phyloP scores from a whole-genome alignment of 2,888 invertebrate species.

The Camponotus fellah region DNA sequence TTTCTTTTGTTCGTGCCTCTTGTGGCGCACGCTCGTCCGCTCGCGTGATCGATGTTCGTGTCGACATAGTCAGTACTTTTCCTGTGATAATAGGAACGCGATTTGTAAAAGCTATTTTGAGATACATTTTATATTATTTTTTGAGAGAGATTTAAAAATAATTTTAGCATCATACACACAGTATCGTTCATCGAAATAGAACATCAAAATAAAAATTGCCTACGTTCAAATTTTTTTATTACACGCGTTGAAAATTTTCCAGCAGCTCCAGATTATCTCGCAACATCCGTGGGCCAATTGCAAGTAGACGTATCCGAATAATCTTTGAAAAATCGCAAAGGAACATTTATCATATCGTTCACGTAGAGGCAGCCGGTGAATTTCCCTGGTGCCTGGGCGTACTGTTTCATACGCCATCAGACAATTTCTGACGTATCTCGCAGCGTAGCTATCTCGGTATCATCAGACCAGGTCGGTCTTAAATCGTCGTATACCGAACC shows the following conservation, averaged over 20 bases:
- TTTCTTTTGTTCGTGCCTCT: slow-evolving; percentile 27
- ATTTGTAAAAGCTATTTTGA: slow-evolving; percentile 7
- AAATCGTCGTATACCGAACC: slow-evolving; percentile 7
- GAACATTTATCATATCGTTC: slow-evolving; percentile 45
- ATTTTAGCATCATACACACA: background rate
- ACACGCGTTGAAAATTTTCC: background rate
- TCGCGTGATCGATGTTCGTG: slow-evolving; percentile 53
- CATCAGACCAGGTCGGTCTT: background rate
- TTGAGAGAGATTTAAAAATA: slow-evolving; percentile 10
- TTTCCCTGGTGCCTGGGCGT: slow-evolving; percentile 51
- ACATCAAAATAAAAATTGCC: background rate
- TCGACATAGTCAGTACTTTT: slow-evolving; percentile 39
- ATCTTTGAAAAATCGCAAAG: slow-evolving; percentile 15
- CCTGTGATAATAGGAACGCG: slow-evolving; percentile 42
- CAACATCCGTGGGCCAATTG: background rate
- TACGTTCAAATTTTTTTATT: background rate
- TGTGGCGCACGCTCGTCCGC: slow-evolving; percentile 31
- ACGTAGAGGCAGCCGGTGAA: slow-evolving; percentile 16
- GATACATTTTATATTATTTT: slow-evolving; percentile 25
- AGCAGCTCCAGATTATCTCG: background rate
- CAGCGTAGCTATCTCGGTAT: background rate
- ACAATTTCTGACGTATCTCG: slow-evolving; percentile 18
- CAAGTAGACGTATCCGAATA: background rate
- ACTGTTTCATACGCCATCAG: slow-evolving; percentile 1
- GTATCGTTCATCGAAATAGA: background rate